Base-by-base conservation (phyloP, 2,888 invertebrate species). In the Ennomos erosarius region DNA sequence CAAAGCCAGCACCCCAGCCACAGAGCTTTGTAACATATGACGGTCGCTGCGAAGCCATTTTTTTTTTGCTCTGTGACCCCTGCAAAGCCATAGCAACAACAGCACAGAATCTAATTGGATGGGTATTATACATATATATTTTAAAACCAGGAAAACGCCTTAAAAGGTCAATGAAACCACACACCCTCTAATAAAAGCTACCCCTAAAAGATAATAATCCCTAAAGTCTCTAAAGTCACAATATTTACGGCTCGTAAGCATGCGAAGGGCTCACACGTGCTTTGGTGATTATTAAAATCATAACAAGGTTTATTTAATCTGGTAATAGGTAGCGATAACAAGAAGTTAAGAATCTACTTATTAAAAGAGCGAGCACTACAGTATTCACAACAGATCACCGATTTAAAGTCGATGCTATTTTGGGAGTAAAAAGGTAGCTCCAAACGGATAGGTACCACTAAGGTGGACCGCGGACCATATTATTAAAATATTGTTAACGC, bases 161-260 rank as follows among this genome's bases (percentile, higher is more conserved):
- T 63, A 73, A 76, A 78, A 78, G 77, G 76, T 76, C 75, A 81
- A 77, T 73, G 78, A 73, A 74, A 76, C 76, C 69, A 67, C 78
- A 76, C 74, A 69, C 75, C 80, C 83, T 26, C 76, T 68, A 70
- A 76, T 68, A 69, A 76, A 76, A 74, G 59, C 67, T 74, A 75
- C 73, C 76, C 75, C 69, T 67, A 73, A 69, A 26, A 75, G 71
- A 77, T 75, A 69, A 76, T 67, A 75, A 73, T 72, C 81, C 80
- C 78, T 69, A 73, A 74, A 73, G 71, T 72, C 81, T 79, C 78
- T 69, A 73, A 74, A 73, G 71, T 73, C 73, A 69, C 73, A 75
- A 81, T 82, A 79, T 86, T 88, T 85, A 90, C 79, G 80, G 74
- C 70, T 39, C 39, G 68, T 70, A 74, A 85, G 83, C 88, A 88